A percentile compares a stretch with the other conserved stretches of the same genome.
Evolutionary conservation across 2,113 vertebrate species (phyloP).

Genomic region (Lipotes vexillifer): DNA sequence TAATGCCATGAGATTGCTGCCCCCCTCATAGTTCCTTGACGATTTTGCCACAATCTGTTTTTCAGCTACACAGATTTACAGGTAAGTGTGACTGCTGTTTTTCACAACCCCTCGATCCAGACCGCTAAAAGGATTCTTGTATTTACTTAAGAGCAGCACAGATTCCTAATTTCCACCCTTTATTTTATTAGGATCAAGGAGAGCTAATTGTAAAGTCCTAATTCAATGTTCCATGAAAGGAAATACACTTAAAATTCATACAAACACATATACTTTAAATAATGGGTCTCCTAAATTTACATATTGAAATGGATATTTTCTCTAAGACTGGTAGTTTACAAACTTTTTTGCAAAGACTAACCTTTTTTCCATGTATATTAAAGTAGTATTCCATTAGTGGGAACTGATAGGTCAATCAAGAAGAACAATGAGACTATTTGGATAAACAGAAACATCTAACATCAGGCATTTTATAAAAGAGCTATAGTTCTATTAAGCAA

Average conservation of each 20-base stretch:
- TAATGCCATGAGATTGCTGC: not conserved
- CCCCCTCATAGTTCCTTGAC: not conserved
- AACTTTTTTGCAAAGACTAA: not conserved
- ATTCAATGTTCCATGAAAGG: not conserved
- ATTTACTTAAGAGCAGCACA: not conserved
- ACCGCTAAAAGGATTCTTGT: not conserved
- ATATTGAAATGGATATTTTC: not conserved
- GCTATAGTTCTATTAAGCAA: not conserved
- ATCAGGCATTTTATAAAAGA: not conserved
- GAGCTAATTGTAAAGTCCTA: not conserved
- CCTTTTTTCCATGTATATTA: conserved; percentile 8
- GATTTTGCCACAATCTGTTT: not conserved
- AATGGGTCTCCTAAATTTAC: not conserved
- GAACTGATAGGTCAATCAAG: not conserved
- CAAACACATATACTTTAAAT: not conserved
- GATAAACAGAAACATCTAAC: not conserved
- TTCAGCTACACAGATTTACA: not conserved
- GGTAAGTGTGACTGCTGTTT: not conserved
- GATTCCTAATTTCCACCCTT: not conserved
- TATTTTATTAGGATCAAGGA: not conserved
- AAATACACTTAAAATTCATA: conserved; percentile 26
- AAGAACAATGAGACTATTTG: not conserved
- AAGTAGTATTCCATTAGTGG: not conserved
- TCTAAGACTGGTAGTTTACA: not conserved
- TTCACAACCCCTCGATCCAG: not conserved